Conservation (phyloP, 2,888 invertebrate species). For the Chaitophorus viminalis region DNA sequence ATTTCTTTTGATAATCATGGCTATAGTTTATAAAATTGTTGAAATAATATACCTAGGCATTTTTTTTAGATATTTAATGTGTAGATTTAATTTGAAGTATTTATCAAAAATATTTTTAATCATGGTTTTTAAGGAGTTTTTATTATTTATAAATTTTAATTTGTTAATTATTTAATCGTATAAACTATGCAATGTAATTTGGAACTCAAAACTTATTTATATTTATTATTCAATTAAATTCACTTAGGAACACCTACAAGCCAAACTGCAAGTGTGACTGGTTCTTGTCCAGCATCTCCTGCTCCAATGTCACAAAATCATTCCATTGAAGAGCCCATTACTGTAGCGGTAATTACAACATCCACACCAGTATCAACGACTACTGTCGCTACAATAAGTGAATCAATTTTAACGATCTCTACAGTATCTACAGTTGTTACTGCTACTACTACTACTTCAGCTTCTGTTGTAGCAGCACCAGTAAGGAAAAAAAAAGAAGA, state of each 20-base stretch:
- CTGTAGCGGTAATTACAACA: conserved; percentile 33
- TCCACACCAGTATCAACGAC: conserved; percentile 48
- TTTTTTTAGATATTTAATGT: no score
- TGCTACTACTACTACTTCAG: conserved; percentile 56
- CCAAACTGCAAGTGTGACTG: conserved; percentile 51
- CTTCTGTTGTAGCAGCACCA: conserved; percentile 47
- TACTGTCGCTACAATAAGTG: conserved; percentile 53
- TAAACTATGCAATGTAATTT: not conserved
- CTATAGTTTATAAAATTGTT: no score
- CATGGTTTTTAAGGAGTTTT: no score
- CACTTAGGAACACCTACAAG: conserved; percentile 50
- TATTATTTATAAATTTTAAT: not conserved
- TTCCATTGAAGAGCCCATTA: conserved; percentile 58
- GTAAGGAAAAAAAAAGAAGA: conserved; percentile 54
- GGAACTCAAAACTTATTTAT: not conserved
- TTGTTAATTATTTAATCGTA: not conserved
- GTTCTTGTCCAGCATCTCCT: conserved; percentile 56
- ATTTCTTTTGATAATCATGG: no score
- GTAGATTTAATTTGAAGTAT: no score
- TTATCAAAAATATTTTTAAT: no score
- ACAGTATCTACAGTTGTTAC: conserved; percentile 64
- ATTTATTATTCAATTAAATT: not conserved
- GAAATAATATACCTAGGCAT: no score
- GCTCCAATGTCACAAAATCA: conserved; percentile 57
- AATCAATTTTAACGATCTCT: conserved; percentile 66